Percentiles rank a stretch among this genome's conserved stretches.
These are phyloP conservation scores for Celastrina argiolus DNA, from an alignment of 2,888 invertebrate genomes.

Conservation along the genomic window DNA sequence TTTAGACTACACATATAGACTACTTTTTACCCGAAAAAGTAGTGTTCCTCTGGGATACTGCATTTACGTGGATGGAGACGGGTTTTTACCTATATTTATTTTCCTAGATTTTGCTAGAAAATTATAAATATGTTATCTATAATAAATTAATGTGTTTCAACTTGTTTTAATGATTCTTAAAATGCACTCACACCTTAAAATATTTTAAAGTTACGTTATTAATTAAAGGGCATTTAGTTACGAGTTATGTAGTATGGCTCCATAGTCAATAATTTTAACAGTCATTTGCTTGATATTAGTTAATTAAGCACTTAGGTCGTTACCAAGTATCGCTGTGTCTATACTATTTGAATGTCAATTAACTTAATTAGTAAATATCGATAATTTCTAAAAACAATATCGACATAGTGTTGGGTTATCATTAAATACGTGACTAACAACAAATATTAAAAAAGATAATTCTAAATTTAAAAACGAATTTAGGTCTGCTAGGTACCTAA, in stretches of 20 bases:
- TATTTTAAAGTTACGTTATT: not conserved
- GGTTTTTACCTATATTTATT: too few species aligned
- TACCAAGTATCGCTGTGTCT: slow-evolving; percentile 10
- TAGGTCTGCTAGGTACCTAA: too few species aligned
- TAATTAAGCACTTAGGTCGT: slow-evolving; percentile 15
- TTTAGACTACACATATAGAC: too few species aligned
- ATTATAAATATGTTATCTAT: too few species aligned
- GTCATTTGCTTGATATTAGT: slow-evolving; percentile 2
- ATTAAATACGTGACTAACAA: not conserved
- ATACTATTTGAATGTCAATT: slow-evolving; percentile 12
- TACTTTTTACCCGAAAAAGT: too few species aligned
- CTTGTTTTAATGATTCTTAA: too few species aligned
- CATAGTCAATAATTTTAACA: not conserved
- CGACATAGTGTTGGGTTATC: not conserved
- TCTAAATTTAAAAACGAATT: too few species aligned
- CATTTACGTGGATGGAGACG: too few species aligned
- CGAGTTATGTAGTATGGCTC: not conserved
- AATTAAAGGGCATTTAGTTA: not conserved
- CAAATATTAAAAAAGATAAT: not conserved
- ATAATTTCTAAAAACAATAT: not conserved
- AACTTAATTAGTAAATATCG: slow-evolving; percentile 14
- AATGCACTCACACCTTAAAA: not conserved
- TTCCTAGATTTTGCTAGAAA: too few species aligned
- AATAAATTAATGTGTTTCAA: too few species aligned
- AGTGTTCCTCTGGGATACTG: too few species aligned